A percentile compares a stretch with the other conserved stretches of the same genome.
Conservation (phyloP, 2,888 invertebrate species). For the Axea sp. region DNA sequence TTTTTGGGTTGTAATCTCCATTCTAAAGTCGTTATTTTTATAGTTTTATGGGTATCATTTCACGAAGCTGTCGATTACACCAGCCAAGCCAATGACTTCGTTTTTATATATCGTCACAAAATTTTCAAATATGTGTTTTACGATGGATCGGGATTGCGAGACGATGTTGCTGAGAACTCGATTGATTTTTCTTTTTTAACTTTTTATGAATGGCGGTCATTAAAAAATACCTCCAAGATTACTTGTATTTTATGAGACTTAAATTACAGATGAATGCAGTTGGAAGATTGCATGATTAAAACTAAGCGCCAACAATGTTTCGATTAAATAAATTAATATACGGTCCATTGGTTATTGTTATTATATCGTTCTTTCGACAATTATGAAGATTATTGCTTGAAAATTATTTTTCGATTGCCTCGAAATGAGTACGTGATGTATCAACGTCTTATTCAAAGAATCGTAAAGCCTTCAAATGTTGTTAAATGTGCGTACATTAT, state of each 20-base stretch:
- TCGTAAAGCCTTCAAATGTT: slow-evolving; percentile 35
- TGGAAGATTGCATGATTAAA: slow-evolving; percentile 34
- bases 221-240: slow-evolving; percentile 56
- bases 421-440: slow-evolving; percentile 9
- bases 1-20: slow-evolving; percentile 66
- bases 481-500: slow-evolving; percentile 10
- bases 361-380: slow-evolving; percentile 21
- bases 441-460: slow-evolving; percentile 40
- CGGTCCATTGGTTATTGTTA: slow-evolving; percentile 41
- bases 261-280: slow-evolving; percentile 54
- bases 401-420: slow-evolving; percentile 22
- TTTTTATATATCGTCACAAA: slow-evolving; percentile 61
- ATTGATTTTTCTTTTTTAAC: slow-evolving; percentile 67
- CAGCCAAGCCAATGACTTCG: slow-evolving; percentile 64
- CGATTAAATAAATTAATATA: slow-evolving; percentile 52
- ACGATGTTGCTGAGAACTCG: slow-evolving; percentile 62
- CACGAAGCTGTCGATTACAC: slow-evolving; percentile 79
- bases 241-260: slow-evolving; percentile 55
- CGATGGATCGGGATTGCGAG: slow-evolving; percentile 60
- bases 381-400: slow-evolving; percentile 15
- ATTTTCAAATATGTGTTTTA: slow-evolving; percentile 64
- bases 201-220: slow-evolving; percentile 52
- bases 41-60: slow-evolving; percentile 78
- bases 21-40: slow-evolving; percentile 75
- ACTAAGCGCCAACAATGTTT: slow-evolving; percentile 51